A percentile compares a stretch with the other conserved stretches of the same genome.
Conservation (phyloP, 2,797 vertebrate genomes). For the Salmo trutta region DNA sequence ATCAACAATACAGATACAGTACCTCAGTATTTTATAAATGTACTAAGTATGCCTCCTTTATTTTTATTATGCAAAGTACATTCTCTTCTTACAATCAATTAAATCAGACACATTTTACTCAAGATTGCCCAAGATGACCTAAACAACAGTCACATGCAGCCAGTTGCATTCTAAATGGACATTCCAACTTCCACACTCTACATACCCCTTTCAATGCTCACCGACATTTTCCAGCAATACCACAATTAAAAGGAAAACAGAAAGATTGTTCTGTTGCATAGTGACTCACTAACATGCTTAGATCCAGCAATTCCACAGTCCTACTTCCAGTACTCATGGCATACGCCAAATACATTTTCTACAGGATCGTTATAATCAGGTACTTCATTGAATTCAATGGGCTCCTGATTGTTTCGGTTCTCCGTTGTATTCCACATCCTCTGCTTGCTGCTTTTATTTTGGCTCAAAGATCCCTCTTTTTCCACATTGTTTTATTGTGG, state of each 20-base stretch:
- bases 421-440: not conserved
- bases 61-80: not conserved
- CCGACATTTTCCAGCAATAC: not conserved
- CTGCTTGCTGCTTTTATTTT: conserved; percentile 7
- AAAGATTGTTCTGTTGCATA: conserved; percentile 7
- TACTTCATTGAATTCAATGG: conserved; percentile 16
- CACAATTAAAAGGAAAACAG: conserved; percentile 21
- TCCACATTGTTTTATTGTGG: conserved; percentile 5
- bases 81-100: not conserved
- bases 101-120: not conserved
- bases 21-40: not conserved
- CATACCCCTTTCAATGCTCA: not conserved
- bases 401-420: conserved; percentile 5
- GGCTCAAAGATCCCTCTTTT: too few relatives aligned
- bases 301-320: conserved; percentile 35
- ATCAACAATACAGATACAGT: not conserved
- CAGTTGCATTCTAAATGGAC: not conserved
- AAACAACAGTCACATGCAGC: not conserved
- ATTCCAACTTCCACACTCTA: not conserved
- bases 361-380: conserved; percentile 32
- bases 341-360: conserved; percentile 17
- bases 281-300: conserved; percentile 33
- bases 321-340: conserved; percentile 24
- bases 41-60: not conserved
- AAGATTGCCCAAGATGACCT: not conserved